Conservation (phyloP, 2,888 invertebrate species). For the Brachyopa scutellaris region DNA sequence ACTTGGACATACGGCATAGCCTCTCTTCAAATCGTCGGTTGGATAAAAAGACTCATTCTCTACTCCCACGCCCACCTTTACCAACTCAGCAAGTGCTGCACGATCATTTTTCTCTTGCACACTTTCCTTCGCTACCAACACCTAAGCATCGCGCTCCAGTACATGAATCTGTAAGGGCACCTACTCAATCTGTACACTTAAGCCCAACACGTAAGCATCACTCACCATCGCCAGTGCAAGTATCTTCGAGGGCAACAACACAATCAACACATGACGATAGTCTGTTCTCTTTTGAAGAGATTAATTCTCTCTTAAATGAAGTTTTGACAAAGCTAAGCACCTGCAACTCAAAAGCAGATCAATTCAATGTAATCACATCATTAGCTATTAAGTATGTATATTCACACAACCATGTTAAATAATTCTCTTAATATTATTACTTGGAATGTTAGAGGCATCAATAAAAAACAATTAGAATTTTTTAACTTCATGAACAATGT, state of each 20-base stretch:
- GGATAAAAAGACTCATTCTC: background rate
- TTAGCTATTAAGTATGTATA: too few species aligned
- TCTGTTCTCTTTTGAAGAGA: too few species aligned
- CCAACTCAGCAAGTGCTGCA: too few species aligned
- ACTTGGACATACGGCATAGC: background rate
- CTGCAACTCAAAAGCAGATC: slow-evolving; percentile 1
- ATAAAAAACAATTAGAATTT: slow-evolving; percentile 17
- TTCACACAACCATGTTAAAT: background rate
- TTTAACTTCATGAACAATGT: slow-evolving; percentile 19
- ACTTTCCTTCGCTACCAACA: background rate
- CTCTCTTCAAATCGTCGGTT: slow-evolving; percentile 2
- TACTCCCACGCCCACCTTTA: background rate
- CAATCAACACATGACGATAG: background rate
- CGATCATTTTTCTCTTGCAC: too few species aligned
- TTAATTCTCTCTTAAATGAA: too few species aligned
- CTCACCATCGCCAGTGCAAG: too few species aligned
- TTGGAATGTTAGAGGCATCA: slow-evolving; percentile 14
- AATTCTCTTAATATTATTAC: slow-evolving; percentile 11
- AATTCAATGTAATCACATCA: slow-evolving; percentile 3
- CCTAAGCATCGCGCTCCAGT: background rate
- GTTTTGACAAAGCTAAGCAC: background rate
- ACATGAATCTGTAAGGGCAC: too few species aligned
- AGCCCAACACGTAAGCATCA: too few species aligned
- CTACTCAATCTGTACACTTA: background rate
- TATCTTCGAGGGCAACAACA: background rate